Conservation (phyloP, 37 sponge, comb jelly and placozoan genomes). For the Geodia barretti region DNA sequence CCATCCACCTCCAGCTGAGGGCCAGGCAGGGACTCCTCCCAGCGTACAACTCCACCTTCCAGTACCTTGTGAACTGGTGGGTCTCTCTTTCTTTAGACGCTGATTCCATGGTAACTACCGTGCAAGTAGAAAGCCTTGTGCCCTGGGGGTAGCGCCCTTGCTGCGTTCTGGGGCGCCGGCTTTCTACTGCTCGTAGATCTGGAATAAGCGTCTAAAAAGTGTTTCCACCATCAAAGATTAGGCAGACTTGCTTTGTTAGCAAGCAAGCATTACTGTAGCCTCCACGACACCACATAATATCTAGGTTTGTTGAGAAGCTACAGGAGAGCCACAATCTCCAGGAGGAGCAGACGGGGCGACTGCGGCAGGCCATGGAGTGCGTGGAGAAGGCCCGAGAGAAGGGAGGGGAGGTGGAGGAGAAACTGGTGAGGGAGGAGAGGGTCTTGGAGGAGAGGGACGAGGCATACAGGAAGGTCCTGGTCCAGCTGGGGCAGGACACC, state of each 20-base stretch:
- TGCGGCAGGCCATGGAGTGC: constrained; percentile 34
- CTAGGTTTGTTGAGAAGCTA: constrained; percentile 60
- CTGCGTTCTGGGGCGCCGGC: too few species aligned
- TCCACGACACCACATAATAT: too few species aligned
- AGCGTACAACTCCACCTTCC: constrained; percentile 51
- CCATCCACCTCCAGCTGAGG: constrained; percentile 67
- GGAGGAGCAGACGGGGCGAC: background rate
- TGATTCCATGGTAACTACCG: too few species aligned
- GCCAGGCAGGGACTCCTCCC: background rate
- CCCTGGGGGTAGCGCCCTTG: too few species aligned
- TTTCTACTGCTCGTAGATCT: too few species aligned
- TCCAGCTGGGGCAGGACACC: constrained; percentile 85
- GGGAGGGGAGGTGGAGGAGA: constrained; percentile 44
- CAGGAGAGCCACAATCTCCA: background rate
- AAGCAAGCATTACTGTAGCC: background rate
- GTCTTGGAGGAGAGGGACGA: constrained; percentile 71
- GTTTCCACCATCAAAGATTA: too few species aligned
- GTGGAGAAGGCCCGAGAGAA: constrained; percentile 20
- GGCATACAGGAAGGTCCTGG: constrained; percentile 58
- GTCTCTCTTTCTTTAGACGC: too few species aligned
- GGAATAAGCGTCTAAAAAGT: too few species aligned
- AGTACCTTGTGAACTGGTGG: constrained; percentile 80
- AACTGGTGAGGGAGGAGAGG: constrained; percentile 40
- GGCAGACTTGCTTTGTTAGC: too few species aligned
- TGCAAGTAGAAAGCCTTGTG: too few species aligned